Conservation (phyloP, 2,888 invertebrate species). For the Nephrocerus scutellatus region DNA sequence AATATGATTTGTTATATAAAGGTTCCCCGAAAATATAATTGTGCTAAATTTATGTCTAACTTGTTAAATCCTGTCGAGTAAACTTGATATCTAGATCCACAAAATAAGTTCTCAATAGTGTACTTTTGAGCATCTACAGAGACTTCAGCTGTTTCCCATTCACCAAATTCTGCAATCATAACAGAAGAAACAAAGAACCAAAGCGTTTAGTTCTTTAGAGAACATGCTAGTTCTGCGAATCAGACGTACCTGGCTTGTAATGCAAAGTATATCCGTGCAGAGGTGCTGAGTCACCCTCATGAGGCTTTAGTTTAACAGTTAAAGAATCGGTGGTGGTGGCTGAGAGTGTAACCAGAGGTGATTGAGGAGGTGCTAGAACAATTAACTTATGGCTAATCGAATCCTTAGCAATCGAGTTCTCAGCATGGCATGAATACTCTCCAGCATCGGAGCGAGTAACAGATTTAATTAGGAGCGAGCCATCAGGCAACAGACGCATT, state of each 20-base stretch:
- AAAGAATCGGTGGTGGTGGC: slow-evolving; percentile 70
- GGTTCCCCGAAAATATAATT: background rate
- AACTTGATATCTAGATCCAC: slow-evolving; percentile 89
- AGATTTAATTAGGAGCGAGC: slow-evolving; percentile 82
- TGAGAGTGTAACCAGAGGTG: slow-evolving; percentile 65
- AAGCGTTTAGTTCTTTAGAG: background rate
- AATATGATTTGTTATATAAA: background rate
- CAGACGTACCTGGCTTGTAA: slow-evolving; percentile 66
- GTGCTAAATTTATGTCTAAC: slow-evolving; percentile 48
- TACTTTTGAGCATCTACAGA: slow-evolving; percentile 72
- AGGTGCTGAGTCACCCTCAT: slow-evolving; percentile 75
- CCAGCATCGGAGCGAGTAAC: slow-evolving; percentile 86
- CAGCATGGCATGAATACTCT: slow-evolving; percentile 88
- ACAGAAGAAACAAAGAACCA: slow-evolving; percentile 3
- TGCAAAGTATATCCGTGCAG: slow-evolving; percentile 87
- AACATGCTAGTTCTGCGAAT: background rate
- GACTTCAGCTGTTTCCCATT: slow-evolving; percentile 83
- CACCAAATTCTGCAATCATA: slow-evolving; percentile 65
- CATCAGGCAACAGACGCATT: slow-evolving; percentile 78
- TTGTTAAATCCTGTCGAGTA: slow-evolving; percentile 89
- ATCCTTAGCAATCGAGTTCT: slow-evolving; percentile 88
- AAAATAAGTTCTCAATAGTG: slow-evolving; percentile 79
- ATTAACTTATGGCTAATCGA: slow-evolving; percentile 84
- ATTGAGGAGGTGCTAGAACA: slow-evolving; percentile 70
- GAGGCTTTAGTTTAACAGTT: slow-evolving; percentile 65